Evolutionary conservation across 2,797 vertebrate genomes (phyloP).

Genomic region (Potorous gilbertii): DNA sequence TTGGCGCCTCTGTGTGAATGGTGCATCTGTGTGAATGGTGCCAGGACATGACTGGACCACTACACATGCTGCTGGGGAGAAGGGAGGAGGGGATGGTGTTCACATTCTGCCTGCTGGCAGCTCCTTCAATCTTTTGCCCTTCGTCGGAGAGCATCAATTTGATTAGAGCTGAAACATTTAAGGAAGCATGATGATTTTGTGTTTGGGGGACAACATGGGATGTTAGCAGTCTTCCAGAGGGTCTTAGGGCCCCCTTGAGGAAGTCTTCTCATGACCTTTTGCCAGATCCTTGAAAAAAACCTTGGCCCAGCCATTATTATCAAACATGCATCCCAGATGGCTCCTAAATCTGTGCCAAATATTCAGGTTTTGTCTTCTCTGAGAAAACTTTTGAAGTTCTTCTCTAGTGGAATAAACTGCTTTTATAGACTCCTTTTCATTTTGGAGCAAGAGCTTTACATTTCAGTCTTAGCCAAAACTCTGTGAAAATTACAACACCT

Average conservation of each 20-base stretch:
- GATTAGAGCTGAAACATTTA: background rate
- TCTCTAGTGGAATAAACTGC: conserved; percentile 8
- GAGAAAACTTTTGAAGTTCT: background rate
- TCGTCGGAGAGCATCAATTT: conserved; percentile 13
- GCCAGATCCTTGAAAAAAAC: conserved; percentile 19
- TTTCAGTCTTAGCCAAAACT: background rate
- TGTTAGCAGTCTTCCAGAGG: conserved; percentile 18
- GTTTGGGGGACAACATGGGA: conserved; percentile 21
- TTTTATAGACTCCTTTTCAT: conserved; percentile 38
- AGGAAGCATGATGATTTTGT: background rate
- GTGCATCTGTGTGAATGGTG: conserved; percentile 28
- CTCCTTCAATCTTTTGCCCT: conserved; percentile 3
- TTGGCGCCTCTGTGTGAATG: conserved; percentile 46
- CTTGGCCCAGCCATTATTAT: background rate
- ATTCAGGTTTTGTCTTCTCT: conserved; percentile 13
- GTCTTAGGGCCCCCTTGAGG: conserved; percentile 28
- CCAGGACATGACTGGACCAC: background rate
- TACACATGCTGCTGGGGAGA: background rate
- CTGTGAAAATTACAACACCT: background rate
- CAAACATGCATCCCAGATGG: background rate
- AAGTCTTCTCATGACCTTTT: conserved; percentile 3
- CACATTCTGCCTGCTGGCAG: background rate
- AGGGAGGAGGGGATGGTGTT: background rate
- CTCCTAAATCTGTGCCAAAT: conserved; percentile 35
- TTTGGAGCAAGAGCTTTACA: conserved; percentile 27